Base-by-base conservation (phyloP, 2,888 invertebrate species). In the Horisme vitalbata region DNA sequence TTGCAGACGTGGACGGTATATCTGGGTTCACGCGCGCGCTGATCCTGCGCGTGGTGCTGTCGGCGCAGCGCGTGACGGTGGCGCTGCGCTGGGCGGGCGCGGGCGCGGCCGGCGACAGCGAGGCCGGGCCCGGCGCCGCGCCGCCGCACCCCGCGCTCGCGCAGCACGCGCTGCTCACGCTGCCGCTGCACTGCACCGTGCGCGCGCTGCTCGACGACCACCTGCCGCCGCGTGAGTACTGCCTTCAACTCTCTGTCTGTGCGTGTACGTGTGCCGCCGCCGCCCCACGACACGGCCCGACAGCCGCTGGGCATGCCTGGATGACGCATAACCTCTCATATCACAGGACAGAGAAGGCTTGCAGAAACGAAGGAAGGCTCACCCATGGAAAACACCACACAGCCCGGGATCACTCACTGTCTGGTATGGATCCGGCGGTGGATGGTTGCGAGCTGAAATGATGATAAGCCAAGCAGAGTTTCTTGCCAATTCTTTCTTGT, bases 21-120 rank as follows among this genome's bases (percentile, higher is more conserved):
- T 95, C 96, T 0, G 97, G 97, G 4, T 97, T 97, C 84, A 95
- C 96, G 26, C 92, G 97, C 15, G 93, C 97, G 38, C 86, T 98
- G 45, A 94, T 97, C 56, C 88, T 97, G 39, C 97, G 97, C 68
- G 91, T 97, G 43, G 87, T 98, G 54, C 85, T 98, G 53, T 96
- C 97, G 68, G 95, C 95, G 68, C 97, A 97, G 83, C 95, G 95
- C 63, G 93, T 95, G 51, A 91, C 93, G 13, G 94, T 97, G 13
- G 94, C 94, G 59, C 92, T 97, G 45, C 84, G 86, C 45, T 88
- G 83, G 86, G 76, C 89, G 7, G 72, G 77, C 46, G 66, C 65
- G 24, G 52, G 91, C 94, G 61, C 94, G 93, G 57, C 93, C 66
- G 55, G 73, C 70, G 15, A 77, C 95, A 21, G 80, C 95, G 35